Base-by-base conservation (phyloP, 2,113 vertebrate species). In the Rhinopomastus cyanomelas region DNA sequence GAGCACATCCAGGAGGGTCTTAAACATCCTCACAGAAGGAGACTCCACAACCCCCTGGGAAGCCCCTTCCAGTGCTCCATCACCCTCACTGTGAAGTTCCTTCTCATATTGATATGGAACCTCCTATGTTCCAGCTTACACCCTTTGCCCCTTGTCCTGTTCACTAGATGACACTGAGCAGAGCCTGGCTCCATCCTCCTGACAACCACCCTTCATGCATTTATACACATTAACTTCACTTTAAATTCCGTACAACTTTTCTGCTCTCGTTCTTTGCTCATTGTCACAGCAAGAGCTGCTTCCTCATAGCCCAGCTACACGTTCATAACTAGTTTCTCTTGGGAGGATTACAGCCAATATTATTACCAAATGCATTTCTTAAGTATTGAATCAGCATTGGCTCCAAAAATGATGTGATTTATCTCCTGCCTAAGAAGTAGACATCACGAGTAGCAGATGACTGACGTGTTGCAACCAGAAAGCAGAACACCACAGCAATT, bases 271-370 rank as follows among this genome's bases (percentile, higher is more conserved):
- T 90, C 71, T 88, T 80, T 66, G 86, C 59, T 95, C 95, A 94
- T 94, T 90, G 76, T 81, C 81, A 95, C 88, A 93, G 60, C 66
- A 95, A 88, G 86, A 92, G 29, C 53, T 18, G 67, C 81, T 84
- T 93, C 49, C 62, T 60, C 22, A 95, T 95, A 92, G 91, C 92
- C 86, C 91, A 88, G 59, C 66, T 95, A 66, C 77, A 66, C 79
- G 85, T 66, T 92, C 94, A 72, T 90, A 96, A 96, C 95, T 95
- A 95, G 95, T 95, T 94, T 86, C 61, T 90, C 92, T 85, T 56
- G 4, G 81, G 77, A 94, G 90, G 85, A 84, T 94, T 94, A 89
- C 46, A 91, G 77, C 77, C 94, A 94, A 88, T 92, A 94, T 94
- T 96, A 89, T 92, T 92, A 95, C 85, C 80, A 79, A 96, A 81